Percentiles rank a stretch among this genome's conserved stretches.
These are phyloP conservation scores for Steatornis caripensis DNA, from an alignment of 2,113 vertebrate species.

Conservation along the genomic window DNA sequence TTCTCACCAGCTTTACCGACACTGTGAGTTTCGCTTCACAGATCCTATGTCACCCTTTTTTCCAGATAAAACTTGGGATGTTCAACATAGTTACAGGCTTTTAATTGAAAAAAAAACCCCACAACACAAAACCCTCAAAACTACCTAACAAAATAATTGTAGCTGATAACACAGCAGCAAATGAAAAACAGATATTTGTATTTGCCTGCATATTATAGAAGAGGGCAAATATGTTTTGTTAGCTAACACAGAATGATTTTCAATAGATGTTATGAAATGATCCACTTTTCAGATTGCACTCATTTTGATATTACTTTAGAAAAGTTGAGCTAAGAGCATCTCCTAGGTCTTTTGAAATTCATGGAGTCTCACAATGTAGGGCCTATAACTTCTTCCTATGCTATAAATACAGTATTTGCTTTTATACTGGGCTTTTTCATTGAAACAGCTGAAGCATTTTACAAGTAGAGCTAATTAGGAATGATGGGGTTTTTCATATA, in stretches of 20 bases:
- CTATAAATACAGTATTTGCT: neutral
- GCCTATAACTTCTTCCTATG: neutral
- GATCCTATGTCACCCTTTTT: neutral
- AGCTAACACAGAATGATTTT: neutral
- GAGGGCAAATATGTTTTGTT: neutral
- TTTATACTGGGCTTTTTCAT: neutral
- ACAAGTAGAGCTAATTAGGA: neutral
- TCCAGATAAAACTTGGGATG: neutral
- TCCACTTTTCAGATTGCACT: neutral
- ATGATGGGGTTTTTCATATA: neutral
- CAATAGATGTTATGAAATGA: neutral
- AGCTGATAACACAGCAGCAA: neutral
- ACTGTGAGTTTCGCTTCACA: slow-evolving; percentile 27
- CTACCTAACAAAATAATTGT: neutral
- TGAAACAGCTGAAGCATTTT: neutral
- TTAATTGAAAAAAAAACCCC: neutral
- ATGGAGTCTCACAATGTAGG: neutral
- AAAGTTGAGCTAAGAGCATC: neutral
- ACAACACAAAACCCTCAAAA: neutral
- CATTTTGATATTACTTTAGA: neutral
- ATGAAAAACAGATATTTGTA: neutral
- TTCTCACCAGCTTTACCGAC: neutral
- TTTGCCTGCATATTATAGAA: neutral
- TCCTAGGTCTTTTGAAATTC: neutral
- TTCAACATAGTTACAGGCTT: neutral